Evolutionary conservation across 2,888 invertebrate genomes (phyloP).

Genomic region (Hermaeophaga mercurialis): DNA sequence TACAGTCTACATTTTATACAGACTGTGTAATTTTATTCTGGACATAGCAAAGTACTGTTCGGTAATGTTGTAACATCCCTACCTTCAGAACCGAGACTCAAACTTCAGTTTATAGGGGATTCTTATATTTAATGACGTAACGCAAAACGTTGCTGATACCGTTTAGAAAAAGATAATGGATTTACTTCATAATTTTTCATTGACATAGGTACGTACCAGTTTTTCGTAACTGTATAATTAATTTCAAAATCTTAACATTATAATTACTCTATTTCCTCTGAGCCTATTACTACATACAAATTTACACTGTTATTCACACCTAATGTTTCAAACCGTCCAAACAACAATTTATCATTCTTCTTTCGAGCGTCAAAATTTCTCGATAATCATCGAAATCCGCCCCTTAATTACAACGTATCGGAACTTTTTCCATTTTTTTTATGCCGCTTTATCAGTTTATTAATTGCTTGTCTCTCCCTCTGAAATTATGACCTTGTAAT

Average conservation of each 20-base stretch:
- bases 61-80: too few relatives aligned
- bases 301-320: constrained; percentile 8
- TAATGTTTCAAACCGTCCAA: constrained; percentile 3
- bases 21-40: too few relatives aligned
- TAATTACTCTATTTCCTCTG: constrained; percentile 9
- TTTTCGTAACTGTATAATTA: too few relatives aligned
- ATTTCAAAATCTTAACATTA: not conserved
- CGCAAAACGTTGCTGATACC: too few relatives aligned
- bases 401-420: constrained; percentile 18
- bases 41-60: too few relatives aligned
- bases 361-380: constrained; percentile 12
- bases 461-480: constrained; percentile 11
- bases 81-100: too few relatives aligned
- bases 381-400: constrained; percentile 22
- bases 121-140: too few relatives aligned
- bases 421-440: constrained; percentile 10
- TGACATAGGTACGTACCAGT: too few relatives aligned
- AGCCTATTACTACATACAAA: not conserved
- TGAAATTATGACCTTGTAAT: constrained; percentile 14
- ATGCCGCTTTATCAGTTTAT: constrained; percentile 8
- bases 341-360: constrained; percentile 10
- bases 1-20: too few relatives aligned
- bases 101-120: too few relatives aligned
- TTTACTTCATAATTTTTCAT: too few relatives aligned
- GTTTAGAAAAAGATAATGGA: too few relatives aligned